phyloP scores from a whole-genome alignment of 2,888 invertebrate species.

The Nomada ferruginata region DNA sequence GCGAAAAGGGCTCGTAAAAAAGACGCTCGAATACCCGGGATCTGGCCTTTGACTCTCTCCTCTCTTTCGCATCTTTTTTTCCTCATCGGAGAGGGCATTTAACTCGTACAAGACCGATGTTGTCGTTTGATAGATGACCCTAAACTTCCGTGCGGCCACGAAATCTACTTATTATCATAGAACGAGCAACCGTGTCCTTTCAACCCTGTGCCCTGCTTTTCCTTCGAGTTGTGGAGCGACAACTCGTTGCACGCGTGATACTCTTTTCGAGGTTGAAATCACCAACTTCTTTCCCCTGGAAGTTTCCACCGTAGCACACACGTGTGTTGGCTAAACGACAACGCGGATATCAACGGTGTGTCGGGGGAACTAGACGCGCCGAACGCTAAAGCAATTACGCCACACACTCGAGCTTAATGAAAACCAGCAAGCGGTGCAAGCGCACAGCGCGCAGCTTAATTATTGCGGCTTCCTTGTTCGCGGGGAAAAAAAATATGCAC shows the following conservation, averaged over 20 bases:
- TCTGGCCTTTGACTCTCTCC: neutral
- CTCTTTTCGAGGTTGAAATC: conserved; percentile 30
- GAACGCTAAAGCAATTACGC: conserved; percentile 45
- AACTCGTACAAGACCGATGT: conserved; percentile 22
- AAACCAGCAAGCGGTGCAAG: conserved; percentile 23
- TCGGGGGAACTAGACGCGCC: conserved; percentile 26
- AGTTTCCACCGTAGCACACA: neutral
- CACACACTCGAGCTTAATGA: conserved; percentile 39
- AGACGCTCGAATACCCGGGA: conserved; percentile 12
- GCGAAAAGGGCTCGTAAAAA: conserved; percentile 45
- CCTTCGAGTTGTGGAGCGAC: neutral
- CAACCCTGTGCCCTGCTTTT: conserved; percentile 2
- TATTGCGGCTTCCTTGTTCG: conserved; percentile 22
- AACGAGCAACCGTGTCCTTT: neutral
- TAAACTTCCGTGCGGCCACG: conserved; percentile 7
- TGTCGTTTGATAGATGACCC: conserved; percentile 22
- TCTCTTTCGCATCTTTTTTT: neutral
- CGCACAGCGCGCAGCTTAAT: conserved; percentile 11
- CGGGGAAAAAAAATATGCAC: conserved; percentile 6
- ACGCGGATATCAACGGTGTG: conserved; percentile 2
- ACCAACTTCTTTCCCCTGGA: conserved; percentile 21
- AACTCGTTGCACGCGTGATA: conserved; percentile 16
- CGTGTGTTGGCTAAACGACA: conserved; percentile 6
- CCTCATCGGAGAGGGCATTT: conserved; percentile 10
- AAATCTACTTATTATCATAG: neutral